These are phyloP conservation scores for Fistularia commersonii DNA, from an alignment of 2,797 vertebrate genomes.

Conservation along the genomic window DNA sequence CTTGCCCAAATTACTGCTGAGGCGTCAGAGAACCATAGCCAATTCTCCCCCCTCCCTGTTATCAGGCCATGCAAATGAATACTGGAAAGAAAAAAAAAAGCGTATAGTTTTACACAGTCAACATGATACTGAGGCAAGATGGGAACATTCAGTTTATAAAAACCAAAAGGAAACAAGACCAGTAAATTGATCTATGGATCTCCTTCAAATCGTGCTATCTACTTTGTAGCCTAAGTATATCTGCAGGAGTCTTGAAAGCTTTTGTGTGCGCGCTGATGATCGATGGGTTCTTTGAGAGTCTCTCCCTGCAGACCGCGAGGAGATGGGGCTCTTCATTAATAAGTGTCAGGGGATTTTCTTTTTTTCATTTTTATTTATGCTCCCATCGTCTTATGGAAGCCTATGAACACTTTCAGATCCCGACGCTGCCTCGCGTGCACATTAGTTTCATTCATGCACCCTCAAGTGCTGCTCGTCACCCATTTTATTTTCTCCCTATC, in stretches of 20 bases:
- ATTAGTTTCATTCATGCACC: constrained; percentile 26
- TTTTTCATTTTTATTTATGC: constrained; percentile 31
- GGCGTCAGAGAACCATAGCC: no score
- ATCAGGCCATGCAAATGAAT: no score
- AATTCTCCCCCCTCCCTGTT: no score
- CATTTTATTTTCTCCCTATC: constrained; percentile 18
- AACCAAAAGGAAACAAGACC: not conserved
- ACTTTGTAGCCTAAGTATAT: constrained; percentile 5
- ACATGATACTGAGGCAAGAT: not conserved
- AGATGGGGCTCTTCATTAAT: constrained; percentile 23
- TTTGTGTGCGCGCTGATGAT: constrained; percentile 7
- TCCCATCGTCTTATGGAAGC: constrained; percentile 37
- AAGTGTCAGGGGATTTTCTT: constrained; percentile 5
- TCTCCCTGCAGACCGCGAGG: constrained; percentile 15
- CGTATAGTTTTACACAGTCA: not conserved
- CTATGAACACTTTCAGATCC: constrained; percentile 11
- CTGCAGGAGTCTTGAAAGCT: constrained; percentile 5
- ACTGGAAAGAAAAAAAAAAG: no score
- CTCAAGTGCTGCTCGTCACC: constrained; percentile 39
- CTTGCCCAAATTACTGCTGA: no score
- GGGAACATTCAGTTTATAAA: not conserved
- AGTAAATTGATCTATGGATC: constrained; percentile 8
- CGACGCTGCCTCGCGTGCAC: constrained; percentile 12
- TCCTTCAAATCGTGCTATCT: constrained; percentile 10
- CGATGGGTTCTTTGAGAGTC: constrained; percentile 13